phyloP scores from a whole-genome alignment of 2,113 vertebrate species.

The Corydoras sp. region DNA sequence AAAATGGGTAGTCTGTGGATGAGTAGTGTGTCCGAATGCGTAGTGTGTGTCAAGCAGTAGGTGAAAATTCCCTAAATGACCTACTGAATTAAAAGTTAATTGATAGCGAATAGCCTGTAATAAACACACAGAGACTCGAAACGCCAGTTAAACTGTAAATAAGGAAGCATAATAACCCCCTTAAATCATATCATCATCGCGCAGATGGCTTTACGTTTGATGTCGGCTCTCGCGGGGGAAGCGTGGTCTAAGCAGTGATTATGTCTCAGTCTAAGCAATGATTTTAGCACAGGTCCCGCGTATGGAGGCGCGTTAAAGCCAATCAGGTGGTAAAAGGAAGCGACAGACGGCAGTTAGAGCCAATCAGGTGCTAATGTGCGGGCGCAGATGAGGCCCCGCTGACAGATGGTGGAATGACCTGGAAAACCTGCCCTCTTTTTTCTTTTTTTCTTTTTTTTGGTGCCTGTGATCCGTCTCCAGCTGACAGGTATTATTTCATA shows the following conservation, averaged over 20 bases:
- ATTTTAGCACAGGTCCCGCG: slow-evolving; percentile 67
- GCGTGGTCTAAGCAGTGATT: slow-evolving; percentile 78
- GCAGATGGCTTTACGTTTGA: not conserved
- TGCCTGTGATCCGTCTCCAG: slow-evolving; percentile 82
- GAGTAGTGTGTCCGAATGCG: too few relatives aligned
- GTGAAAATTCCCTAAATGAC: too few relatives aligned
- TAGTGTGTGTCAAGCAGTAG: too few relatives aligned
- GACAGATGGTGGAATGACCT: slow-evolving; percentile 95
- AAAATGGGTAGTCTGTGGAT: too few relatives aligned
- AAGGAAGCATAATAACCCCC: not conserved
- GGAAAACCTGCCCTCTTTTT: slow-evolving; percentile 86
- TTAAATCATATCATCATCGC: not conserved
- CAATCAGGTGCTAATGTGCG: slow-evolving; percentile 90
- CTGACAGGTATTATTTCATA: slow-evolving; percentile 98
- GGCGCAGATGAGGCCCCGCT: slow-evolving; percentile 79
- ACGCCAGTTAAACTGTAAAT: not conserved
- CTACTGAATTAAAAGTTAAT: too few relatives aligned
- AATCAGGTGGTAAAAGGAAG: slow-evolving; percentile 88
- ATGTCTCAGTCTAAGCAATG: slow-evolving; percentile 79
- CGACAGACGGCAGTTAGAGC: slow-evolving; percentile 82
- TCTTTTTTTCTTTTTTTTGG: too few relatives aligned
- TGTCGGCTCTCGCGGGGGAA: slow-evolving; percentile 26
- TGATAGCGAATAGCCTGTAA: too few relatives aligned
- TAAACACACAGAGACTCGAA: not conserved
- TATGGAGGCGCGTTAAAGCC: slow-evolving; percentile 75